These are phyloP conservation scores for Synanthedon myopaeformis DNA, from an alignment of 2,888 invertebrate genomes.

Conservation along the genomic window DNA sequence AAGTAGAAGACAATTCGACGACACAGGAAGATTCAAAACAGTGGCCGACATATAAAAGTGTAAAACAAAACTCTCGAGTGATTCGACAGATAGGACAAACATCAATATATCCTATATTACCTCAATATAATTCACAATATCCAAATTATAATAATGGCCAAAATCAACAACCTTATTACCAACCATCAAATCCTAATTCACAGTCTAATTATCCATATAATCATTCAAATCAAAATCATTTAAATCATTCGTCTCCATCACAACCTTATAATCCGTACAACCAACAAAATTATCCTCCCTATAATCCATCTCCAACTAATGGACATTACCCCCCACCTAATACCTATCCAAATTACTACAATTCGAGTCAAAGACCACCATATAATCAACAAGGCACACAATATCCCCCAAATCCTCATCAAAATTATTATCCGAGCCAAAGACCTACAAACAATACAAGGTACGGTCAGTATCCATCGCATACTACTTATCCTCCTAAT, in stretches of 20 bases:
- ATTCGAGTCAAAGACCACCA: constrained; percentile 10
- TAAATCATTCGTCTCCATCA: neutral
- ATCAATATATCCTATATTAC: neutral
- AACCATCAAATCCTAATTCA: constrained; percentile 22
- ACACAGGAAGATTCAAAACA: constrained; percentile 5
- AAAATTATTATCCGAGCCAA: neutral
- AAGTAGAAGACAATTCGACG: too few species aligned
- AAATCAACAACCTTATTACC: neutral
- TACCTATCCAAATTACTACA: constrained; percentile 3
- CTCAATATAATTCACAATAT: neutral
- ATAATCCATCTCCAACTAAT: constrained; percentile 3
- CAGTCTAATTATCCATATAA: neutral
- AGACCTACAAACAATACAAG: too few species aligned
- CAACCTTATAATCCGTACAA: neutral
- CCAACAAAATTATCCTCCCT: constrained; percentile 1
- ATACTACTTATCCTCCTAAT: neutral
- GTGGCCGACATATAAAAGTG: constrained; percentile 5
- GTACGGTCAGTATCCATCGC: neutral
- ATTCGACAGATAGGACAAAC: constrained; percentile 23
- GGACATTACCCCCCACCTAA: neutral
- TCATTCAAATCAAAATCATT: neutral
- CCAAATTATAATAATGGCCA: neutral
- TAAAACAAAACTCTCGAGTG: constrained; percentile 10
- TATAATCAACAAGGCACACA: constrained; percentile 5
- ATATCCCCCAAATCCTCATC: neutral